A percentile compares a stretch with the other conserved stretches of the same genome.
These are phyloP conservation scores for Mirza zaza DNA, from an alignment of 2,113 vertebrate genomes.

Conservation along the genomic window DNA sequence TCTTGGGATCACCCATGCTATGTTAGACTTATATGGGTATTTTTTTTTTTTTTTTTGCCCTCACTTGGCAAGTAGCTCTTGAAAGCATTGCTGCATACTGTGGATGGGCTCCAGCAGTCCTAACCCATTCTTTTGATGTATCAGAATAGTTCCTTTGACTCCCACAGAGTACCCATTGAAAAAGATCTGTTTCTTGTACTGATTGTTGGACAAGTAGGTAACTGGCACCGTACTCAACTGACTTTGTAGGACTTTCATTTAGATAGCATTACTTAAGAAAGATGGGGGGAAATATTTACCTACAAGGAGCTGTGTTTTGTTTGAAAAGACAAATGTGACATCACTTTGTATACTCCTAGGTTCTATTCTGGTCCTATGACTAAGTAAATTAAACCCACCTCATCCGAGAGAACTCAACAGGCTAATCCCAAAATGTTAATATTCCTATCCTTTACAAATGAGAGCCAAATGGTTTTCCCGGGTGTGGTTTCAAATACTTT, in stretches of 20 bases:
- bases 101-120: slow-evolving; percentile 22
- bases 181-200: slow-evolving; percentile 41
- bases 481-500: slow-evolving; percentile 27
- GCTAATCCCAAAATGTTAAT: not conserved
- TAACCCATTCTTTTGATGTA: slow-evolving; percentile 47
- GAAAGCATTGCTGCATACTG: not conserved
- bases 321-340: slow-evolving; percentile 8
- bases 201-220: not conserved
- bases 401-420: not conserved
- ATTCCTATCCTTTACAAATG: not conserved
- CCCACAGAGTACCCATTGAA: slow-evolving; percentile 6
- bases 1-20: slow-evolving; percentile 25
- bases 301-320: not conserved
- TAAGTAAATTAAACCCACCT: not conserved
- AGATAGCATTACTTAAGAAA: slow-evolving; percentile 2
- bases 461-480: slow-evolving; percentile 42
- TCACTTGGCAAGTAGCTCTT: slow-evolving; percentile 24
- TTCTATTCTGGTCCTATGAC: not conserved
- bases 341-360: not conserved
- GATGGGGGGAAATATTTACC: not conserved
- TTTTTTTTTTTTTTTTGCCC: not conserved
- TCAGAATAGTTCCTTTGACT: slow-evolving; percentile 23
- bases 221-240: not conserved
- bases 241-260: not conserved
- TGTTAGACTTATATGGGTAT: not conserved